A percentile compares a stretch with the other conserved stretches of the same genome.
Conservation (phyloP, 2,888 invertebrate genomes). For the Trachelus iudaicus region DNA sequence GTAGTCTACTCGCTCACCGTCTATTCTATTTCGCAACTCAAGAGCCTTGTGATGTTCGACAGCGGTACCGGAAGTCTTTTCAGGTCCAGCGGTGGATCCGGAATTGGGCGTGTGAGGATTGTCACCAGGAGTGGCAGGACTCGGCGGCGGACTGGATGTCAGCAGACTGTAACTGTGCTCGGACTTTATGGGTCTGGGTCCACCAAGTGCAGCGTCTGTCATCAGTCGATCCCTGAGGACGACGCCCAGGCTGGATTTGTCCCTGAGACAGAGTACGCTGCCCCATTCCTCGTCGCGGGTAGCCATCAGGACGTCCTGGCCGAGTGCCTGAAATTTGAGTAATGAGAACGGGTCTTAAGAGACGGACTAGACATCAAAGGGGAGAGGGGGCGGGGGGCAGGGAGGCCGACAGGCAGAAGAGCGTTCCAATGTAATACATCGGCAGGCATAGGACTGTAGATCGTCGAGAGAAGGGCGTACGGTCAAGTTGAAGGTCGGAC, state of each 20-base stretch:
- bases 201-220: constrained; percentile 86
- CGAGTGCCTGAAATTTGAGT: constrained; percentile 70
- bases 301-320: constrained; percentile 70
- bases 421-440: constrained; percentile 13
- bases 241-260: constrained; percentile 69
- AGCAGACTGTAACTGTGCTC: constrained; percentile 90
- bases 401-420: neutral
- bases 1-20: constrained; percentile 38
- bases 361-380: neutral
- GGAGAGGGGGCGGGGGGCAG: neutral
- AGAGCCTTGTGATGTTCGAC: constrained; percentile 45
- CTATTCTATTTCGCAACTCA: constrained; percentile 46
- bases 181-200: constrained; percentile 83
- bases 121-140: constrained; percentile 47
- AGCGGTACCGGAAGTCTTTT: constrained; percentile 24
- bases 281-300: constrained; percentile 74
- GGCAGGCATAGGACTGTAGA: constrained; percentile 13
- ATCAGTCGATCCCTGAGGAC: constrained; percentile 90
- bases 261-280: constrained; percentile 70
- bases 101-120: constrained; percentile 44
- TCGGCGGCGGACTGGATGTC: constrained; percentile 55
- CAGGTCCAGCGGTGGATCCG: constrained; percentile 34
- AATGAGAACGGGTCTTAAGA: neutral
- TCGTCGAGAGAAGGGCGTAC: constrained; percentile 32
- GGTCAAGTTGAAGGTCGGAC: constrained; percentile 60